These are phyloP conservation scores for Ophion costatus DNA, from an alignment of 2,888 invertebrate species.

Conservation along the genomic window DNA sequence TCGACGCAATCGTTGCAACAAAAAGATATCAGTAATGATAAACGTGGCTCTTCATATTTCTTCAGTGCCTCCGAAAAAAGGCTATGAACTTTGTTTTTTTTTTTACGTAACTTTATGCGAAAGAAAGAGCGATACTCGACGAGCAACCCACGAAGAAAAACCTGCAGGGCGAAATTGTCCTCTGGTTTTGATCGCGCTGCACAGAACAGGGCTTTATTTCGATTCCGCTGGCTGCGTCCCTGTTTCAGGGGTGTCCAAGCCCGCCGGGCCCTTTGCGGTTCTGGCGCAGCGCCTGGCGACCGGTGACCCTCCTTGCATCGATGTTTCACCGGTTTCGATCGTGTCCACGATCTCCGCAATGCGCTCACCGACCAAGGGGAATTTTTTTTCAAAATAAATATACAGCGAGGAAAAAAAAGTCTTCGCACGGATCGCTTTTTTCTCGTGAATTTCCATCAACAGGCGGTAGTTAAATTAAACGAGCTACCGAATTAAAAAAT, in stretches of 20 bases:
- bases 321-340: constrained; percentile 57
- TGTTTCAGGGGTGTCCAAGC: constrained; percentile 60
- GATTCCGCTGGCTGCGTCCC: constrained; percentile 45
- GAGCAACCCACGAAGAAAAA: neutral
- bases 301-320: constrained; percentile 68
- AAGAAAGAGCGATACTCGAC: neutral
- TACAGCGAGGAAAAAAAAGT: neutral
- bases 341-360: neutral
- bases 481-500: neutral
- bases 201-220: constrained; percentile 8
- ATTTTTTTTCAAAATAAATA: neutral
- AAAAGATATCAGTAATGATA: too few relatives aligned
- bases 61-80: neutral
- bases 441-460: neutral
- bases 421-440: neutral
- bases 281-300: constrained; percentile 62
- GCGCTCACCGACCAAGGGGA: neutral
- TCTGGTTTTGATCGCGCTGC: neutral
- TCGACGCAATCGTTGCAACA: too few relatives aligned
- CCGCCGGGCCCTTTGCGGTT: constrained; percentile 45
- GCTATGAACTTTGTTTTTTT: neutral
- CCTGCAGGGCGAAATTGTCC: neutral
- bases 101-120: neutral
- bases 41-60: neutral
- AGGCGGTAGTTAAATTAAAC: neutral